Conservation (phyloP, 2,797 vertebrate genomes). For the Lemur catta region DNA sequence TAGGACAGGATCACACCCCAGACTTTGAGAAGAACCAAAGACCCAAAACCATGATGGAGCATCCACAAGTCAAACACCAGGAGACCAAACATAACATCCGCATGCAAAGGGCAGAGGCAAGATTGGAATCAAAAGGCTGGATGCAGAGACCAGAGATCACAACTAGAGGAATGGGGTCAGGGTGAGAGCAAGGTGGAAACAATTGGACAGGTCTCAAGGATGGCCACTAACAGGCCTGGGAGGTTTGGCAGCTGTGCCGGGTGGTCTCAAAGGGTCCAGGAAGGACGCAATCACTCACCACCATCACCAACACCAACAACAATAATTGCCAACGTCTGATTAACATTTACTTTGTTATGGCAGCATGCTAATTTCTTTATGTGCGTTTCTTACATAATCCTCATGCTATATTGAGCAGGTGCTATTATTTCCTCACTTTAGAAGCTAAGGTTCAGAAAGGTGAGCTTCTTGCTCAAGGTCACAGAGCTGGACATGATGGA, state of each 20-base stretch:
- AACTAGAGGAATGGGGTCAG: background rate
- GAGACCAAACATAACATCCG: background rate
- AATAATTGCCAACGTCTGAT: background rate
- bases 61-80: background rate
- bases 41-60: background rate
- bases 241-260: background rate
- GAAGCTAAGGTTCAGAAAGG: background rate
- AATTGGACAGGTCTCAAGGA: background rate
- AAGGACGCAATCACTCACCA: background rate
- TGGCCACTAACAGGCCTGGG: background rate
- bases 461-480: background rate
- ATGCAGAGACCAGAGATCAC: background rate
- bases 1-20: background rate
- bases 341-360: background rate
- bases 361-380: background rate
- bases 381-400: background rate
- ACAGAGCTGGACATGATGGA: background rate
- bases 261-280: background rate
- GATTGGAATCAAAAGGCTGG: background rate
- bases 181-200: background rate
- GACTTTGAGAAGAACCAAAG: background rate
- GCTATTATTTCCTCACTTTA: background rate
- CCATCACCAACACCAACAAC: background rate
- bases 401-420: background rate
- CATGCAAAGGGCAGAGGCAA: background rate